Percentiles rank a stretch among this genome's conserved stretches.
Evolutionary conservation across 2,797 vertebrate genomes (phyloP).

Genomic region (Enteromius anoplus): DNA sequence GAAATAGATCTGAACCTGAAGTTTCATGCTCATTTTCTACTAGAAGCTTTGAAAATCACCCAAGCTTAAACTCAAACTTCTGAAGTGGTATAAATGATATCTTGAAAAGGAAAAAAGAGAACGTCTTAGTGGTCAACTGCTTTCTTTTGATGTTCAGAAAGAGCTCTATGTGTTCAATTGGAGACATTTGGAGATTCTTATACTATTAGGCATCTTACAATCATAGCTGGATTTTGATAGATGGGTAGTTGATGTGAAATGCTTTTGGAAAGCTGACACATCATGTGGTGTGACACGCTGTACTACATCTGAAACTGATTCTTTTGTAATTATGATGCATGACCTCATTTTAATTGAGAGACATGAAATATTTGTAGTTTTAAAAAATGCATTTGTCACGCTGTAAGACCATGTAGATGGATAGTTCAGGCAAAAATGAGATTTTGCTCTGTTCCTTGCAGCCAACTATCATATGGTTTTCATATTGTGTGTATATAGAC

Average conservation of each 20-base stretch:
- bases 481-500: background rate
- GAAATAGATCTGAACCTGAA: conserved; percentile 37
- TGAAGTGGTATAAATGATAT: conserved; percentile 35
- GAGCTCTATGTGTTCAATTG: conserved; percentile 12
- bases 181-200: conserved; percentile 21
- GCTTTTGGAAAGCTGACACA: conserved; percentile 1
- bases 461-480: background rate
- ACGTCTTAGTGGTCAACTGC: conserved; percentile 14
- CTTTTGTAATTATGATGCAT: background rate
- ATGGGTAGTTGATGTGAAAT: conserved; percentile 12
- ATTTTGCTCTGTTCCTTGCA: background rate
- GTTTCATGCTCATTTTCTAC: conserved; percentile 20
- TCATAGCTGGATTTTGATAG: conserved; percentile 16
- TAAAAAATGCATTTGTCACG: conserved; percentile 13
- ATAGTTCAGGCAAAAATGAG: background rate
- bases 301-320: background rate
- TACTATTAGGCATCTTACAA: conserved; percentile 3
- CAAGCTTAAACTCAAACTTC: conserved; percentile 13
- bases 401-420: background rate
- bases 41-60: conserved; percentile 20
- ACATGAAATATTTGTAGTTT: conserved; percentile 7
- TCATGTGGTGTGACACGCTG: background rate
- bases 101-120: conserved; percentile 2
- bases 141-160: conserved; percentile 31
- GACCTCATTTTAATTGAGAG: conserved; percentile 12